Evolutionary conservation across 2,113 vertebrate genomes (phyloP), one percentile per base, ranked within the genome.

Genomic region (Eretmochelys imbricata): DNA sequence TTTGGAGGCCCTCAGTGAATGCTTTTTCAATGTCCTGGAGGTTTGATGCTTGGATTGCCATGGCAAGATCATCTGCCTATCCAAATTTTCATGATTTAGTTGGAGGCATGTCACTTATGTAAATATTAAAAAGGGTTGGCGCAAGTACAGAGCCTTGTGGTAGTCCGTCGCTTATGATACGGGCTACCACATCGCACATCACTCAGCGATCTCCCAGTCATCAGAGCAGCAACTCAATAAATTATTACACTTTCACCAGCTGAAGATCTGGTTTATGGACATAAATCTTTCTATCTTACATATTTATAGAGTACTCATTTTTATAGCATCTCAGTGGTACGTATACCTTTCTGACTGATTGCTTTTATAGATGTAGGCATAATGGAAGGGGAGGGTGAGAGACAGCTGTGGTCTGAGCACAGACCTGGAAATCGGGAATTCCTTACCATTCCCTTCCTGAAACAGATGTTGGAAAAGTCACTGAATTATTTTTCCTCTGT

Each of bases 251-350:
- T 95, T 96, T 93, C 87, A 93, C 95, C 3, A 29, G 83, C 83
- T 94, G 29, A 86, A 84, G 82, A 27, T 85, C n/a, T 93, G 82
- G 59, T 75, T 54, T 46, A 57, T 51, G 85, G 92, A 80, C 83
- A 57, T 84, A 9, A 80, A 93, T n/a, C 72, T 75, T 42, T 46
- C 94, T 96, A 84, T 92, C 85, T 82, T 59, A 75, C 83, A 62
- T 95, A 97, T 97, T 97, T 96, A 94, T 95, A 97, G 93, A 46
- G 80, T 91, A 89, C 65, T 89, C 94, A 35, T 95, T 96, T 85
- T 88, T 93, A 83, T 38, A 92, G 72, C 19, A 24, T 81, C 78
- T 35, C 31, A 65, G 31, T 65, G 8, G 62, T n/a, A 65, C 16
- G 9, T 19, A 14, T 8, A 17, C 31, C 31, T 92, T 93, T 95